These are phyloP conservation scores for Cassiopea xamachana DNA, from an alignment of 30 jellyfish, hydroid and myxozoan genomes.

Conservation along the genomic window DNA sequence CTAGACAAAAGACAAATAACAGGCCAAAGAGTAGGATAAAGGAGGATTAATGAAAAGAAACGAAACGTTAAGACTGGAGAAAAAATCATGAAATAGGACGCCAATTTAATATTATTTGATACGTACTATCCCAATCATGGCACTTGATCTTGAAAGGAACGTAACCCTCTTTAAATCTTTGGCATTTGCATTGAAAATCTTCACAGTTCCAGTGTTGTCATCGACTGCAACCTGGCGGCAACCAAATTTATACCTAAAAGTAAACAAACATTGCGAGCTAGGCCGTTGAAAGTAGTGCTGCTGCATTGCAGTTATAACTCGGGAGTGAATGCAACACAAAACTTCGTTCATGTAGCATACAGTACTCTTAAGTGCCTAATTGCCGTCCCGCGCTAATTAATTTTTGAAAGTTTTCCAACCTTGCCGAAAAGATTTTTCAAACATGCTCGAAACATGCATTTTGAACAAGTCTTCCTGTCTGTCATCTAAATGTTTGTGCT, in stretches of 20 bases:
- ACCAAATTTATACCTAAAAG: slow-evolving; percentile 82
- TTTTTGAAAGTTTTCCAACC: too few relatives aligned
- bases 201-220: slow-evolving; percentile 62
- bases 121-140: slow-evolving; percentile 87
- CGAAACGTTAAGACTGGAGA: neutral
- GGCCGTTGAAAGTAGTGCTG: too few relatives aligned
- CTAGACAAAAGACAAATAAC: neutral
- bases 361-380: too few relatives aligned
- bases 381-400: too few relatives aligned
- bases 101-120: neutral
- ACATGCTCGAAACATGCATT: too few relatives aligned
- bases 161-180: slow-evolving; percentile 70
- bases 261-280: neutral
- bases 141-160: slow-evolving; percentile 65
- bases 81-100: neutral
- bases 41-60: neutral
- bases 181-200: slow-evolving; percentile 61
- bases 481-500: too few relatives aligned
- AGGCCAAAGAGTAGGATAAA: neutral
- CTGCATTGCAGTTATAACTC: too few relatives aligned
- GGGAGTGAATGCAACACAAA: too few relatives aligned
- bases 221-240: slow-evolving; percentile 94
- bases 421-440: too few relatives aligned
- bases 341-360: too few relatives aligned
- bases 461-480: too few relatives aligned